These are phyloP conservation scores for Pteromalus puparum DNA, from an alignment of 1,140 invertebrate genomes.

Conservation along the genomic window DNA sequence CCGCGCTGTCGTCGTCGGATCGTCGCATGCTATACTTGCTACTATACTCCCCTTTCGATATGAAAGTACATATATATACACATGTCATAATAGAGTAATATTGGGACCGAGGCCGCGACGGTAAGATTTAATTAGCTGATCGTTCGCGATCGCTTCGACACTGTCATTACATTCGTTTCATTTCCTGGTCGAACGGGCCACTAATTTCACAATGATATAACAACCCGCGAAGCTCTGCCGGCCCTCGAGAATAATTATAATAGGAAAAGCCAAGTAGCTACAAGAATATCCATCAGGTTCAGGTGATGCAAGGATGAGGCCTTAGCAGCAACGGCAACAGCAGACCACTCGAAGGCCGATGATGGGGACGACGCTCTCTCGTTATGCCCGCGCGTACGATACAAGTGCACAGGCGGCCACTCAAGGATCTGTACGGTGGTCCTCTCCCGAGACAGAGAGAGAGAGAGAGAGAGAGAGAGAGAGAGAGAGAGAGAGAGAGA, in stretches of 20 bases:
- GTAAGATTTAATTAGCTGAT: neutral
- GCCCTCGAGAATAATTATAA: neutral
- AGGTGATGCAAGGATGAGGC: neutral
- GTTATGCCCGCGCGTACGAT: conserved; percentile 7
- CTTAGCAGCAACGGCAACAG: neutral
- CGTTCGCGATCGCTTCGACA: neutral
- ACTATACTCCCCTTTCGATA: neutral
- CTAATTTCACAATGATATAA: no score
- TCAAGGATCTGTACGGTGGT: neutral
- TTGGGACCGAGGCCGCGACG: no score
- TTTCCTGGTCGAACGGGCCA: no score
- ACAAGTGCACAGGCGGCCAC: neutral
- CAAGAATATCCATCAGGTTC: neutral
- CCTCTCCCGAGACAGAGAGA: neutral
- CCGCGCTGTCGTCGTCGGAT: neutral
- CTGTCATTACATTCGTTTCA: no score
- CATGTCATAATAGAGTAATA: neutral
- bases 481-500: neutral
- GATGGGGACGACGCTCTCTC: neutral
- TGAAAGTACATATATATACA: neutral
- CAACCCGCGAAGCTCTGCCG: no score
- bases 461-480: neutral
- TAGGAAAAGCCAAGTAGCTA: neutral
- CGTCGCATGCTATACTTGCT: neutral
- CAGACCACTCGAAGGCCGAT: conserved; percentile 23